Evolutionary conservation across 1,140 invertebrate genomes (phyloP).

Genomic region (Hirudo medicinalis): DNA sequence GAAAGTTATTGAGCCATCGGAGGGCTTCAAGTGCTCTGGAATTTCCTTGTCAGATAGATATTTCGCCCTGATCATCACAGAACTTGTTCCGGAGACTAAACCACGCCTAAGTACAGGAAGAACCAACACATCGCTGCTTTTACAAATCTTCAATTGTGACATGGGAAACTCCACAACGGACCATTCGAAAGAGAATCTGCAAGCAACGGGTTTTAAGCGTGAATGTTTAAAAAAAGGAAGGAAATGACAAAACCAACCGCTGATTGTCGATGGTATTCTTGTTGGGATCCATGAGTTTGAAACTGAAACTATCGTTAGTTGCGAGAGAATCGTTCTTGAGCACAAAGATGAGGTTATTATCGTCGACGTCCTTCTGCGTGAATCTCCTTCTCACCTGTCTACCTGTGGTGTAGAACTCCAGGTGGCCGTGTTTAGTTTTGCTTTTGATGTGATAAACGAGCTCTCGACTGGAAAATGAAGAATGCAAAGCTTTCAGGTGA

Average conservation of each 20-base stretch:
- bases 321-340: constrained; percentile 29
- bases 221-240: too few species aligned
- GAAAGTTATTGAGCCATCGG: too few species aligned
- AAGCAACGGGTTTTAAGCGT: background rate
- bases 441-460: constrained; percentile 33
- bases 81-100: constrained; percentile 29
- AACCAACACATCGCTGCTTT: constrained; percentile 33
- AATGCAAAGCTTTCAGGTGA: constrained; percentile 30
- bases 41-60: constrained; percentile 32
- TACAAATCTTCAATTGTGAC: constrained; percentile 35
- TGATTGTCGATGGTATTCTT: constrained; percentile 11
- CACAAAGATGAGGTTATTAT: constrained; percentile 46
- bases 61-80: constrained; percentile 31
- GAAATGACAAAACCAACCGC: constrained; percentile 1
- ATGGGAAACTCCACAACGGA: constrained; percentile 31
- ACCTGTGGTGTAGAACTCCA: constrained; percentile 34
- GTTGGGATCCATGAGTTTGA: constrained; percentile 31
- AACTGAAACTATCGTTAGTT: constrained; percentile 35
- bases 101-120: constrained; percentile 31
- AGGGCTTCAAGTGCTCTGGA: constrained; percentile 23
- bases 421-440: constrained; percentile 31
- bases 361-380: constrained; percentile 60
- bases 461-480: constrained; percentile 29
- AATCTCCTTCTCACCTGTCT: constrained; percentile 25
- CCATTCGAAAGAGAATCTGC: constrained; percentile 35